phyloP scores from a whole-genome alignment of 2,113 vertebrate genomes.

The Entelurus aequoreus region DNA sequence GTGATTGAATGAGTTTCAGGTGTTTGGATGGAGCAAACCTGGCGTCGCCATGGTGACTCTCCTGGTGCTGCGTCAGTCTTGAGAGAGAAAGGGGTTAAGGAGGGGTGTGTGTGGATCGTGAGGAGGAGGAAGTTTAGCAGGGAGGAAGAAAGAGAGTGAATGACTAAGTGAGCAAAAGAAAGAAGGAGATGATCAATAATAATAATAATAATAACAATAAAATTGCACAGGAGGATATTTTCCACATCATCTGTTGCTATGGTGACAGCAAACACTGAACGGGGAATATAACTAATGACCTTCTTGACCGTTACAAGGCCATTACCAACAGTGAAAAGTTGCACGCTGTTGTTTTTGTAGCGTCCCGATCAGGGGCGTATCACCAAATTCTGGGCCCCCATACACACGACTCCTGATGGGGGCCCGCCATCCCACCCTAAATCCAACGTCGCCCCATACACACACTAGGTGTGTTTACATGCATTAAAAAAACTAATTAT shows the following conservation, averaged over 20 bases:
- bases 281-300: too few species aligned
- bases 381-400: too few species aligned
- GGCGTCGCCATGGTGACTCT: conserved; percentile 78
- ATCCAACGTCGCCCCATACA: too few species aligned
- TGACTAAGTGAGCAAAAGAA: conserved; percentile 31
- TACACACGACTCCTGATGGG: too few species aligned
- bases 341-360: too few species aligned
- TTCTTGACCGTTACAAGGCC: too few species aligned
- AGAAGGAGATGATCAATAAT: not conserved
- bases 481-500: too few species aligned
- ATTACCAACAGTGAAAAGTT: too few species aligned
- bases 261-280: conserved; percentile 7
- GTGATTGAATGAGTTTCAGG: conserved; percentile 13
- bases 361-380: too few species aligned
- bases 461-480: too few species aligned
- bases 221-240: not conserved
- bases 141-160: conserved; percentile 25
- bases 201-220: not conserved
- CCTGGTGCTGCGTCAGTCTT: conserved; percentile 91
- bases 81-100: conserved; percentile 64
- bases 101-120: conserved; percentile 66
- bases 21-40: conserved; percentile 82
- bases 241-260: conserved; percentile 20
- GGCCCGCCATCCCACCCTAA: too few species aligned
- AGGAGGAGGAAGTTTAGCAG: conserved; percentile 52